Evolutionary conservation across 2,113 vertebrate genomes (phyloP), one percentile per base, ranked within the genome.

Genomic region (Diglossa brunneiventris): DNA sequence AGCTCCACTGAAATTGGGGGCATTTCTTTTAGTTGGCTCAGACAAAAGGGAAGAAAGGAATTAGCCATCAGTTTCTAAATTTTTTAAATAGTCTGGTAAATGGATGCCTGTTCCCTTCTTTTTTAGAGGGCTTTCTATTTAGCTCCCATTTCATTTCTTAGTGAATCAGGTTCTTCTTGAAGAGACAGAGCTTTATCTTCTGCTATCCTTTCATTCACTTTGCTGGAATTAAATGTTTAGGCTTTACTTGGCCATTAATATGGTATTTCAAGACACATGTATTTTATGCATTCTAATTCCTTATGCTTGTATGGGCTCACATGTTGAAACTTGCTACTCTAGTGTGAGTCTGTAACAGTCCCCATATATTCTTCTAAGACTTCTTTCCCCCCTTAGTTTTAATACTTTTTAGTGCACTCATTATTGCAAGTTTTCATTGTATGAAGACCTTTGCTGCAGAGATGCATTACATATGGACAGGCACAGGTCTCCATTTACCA

Each of bases 81-180:
- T 78, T 94, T 93, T 92, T 44, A 53, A 91, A 13, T 64, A 55
- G 24, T 46, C n/a, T 73, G 62, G 63, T 15, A 73, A 91, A 92
- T 50, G 28, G 68, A 96, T 96, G 79, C 39, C 72, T 83, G 35
- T 93, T 85, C 27, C 52, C 83, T 89, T 83, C 58, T 76, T 78
- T 86, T 82, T 97, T 87, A 68, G 28, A 87, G 50, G 70, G 77
- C 13, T 89, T 97, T 96, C 86, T 84, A 35, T 89, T 95, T 88
- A 91, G 67, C 26, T 92, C 70, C 75, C 19, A 76, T 97, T 94
- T 97, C 4, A 94, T 97, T 95, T 96, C 46, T 97, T 95, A 93
- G 50, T 53, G 28, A 84, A 90, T 96, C 87, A 87, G 7, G 13
- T 63, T 94, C 49, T 97, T 94, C 63, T 87, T 44, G 70, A 67